Evolutionary conservation across 2,797 vertebrate species (phyloP), one percentile per base, ranked within the genome.

Genomic region (Bovichtus variegatus): DNA sequence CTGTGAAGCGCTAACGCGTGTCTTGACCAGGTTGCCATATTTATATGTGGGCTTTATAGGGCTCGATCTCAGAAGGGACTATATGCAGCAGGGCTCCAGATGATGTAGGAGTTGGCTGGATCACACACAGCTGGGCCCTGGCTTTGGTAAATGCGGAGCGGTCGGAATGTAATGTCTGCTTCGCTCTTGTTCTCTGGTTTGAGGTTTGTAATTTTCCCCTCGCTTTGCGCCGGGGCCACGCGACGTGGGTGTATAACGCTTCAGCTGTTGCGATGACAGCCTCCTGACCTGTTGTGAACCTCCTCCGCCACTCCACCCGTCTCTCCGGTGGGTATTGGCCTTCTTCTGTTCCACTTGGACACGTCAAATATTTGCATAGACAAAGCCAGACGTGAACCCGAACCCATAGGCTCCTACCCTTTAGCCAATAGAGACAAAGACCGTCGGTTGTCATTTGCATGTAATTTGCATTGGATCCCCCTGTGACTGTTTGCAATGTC

Each of bases 401-500:
- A 70, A 54, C 86, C 90, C 80, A 27, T 67, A 53, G 85, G 81
- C 83, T 60, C 51, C 41, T 64, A 67, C 81, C 84, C 85, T 87
- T 83, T 38, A 74, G 84, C 89, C 91, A 87, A 82, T 71, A 6
- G 80, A 88, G 91, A 89, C 83, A 79, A 82, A 92, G 83, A 87
- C 82, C 47, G 87, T 73, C 74, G 58, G 83, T 86, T 90, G 84
- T 85, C 91, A 94, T 95, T 95, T 95, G 93, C 94, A 95, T 96
- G 61, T 75, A 44, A 95, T 95, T 95, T 96, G 92, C 94, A 95
- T 95, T 38, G 36, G 81, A 86, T 81, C 86, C 87, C 85, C 87
- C 7, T 4, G 81, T 81, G 91, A 92, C 92, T 94, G 90, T 95
- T 94, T 93, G 92, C 92, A 87, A 89, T 94, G 95, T 95, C 95